phyloP scores from a whole-genome alignment of 2,797 vertebrate genomes.

The Phyllotis vaccarum region DNA sequence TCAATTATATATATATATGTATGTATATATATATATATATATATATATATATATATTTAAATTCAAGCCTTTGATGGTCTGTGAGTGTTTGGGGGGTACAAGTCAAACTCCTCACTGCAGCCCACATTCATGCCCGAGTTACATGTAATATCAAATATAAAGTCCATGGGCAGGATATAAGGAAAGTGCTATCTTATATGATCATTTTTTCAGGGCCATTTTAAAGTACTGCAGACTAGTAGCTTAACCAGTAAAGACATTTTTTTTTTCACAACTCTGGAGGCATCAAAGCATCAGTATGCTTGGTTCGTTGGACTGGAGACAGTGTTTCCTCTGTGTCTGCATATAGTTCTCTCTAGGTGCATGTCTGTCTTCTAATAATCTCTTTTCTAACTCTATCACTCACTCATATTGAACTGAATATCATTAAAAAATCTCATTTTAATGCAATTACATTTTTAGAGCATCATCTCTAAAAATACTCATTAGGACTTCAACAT shows the following conservation, averaged over 20 bases:
- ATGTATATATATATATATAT: too few relatives aligned
- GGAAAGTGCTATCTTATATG: not conserved
- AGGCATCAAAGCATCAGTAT: not conserved
- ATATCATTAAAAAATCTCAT: not conserved
- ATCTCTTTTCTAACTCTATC: not conserved
- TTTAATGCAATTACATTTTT: slow-evolving; percentile 5
- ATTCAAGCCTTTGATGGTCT: not conserved
- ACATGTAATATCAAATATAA: not conserved
- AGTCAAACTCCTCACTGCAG: not conserved
- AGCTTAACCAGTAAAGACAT: not conserved
- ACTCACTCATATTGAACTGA: not conserved
- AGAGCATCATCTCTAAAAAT: slow-evolving; percentile 28
- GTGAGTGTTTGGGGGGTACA: not conserved
- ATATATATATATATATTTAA: too few relatives aligned
- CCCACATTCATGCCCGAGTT: not conserved
- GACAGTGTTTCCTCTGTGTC: not conserved
- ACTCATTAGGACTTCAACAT: not conserved
- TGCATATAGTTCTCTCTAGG: not conserved
- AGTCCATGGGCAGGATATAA: not conserved
- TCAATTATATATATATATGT: not conserved
- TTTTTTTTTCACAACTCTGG: not conserved
- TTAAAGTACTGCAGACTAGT: not conserved
- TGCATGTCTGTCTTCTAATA: not conserved
- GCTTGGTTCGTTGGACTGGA: not conserved
- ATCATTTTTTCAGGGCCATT: not conserved